Evolutionary conservation across 2,113 vertebrate species (phyloP).

Genomic region (Bujurquina vittata): DNA sequence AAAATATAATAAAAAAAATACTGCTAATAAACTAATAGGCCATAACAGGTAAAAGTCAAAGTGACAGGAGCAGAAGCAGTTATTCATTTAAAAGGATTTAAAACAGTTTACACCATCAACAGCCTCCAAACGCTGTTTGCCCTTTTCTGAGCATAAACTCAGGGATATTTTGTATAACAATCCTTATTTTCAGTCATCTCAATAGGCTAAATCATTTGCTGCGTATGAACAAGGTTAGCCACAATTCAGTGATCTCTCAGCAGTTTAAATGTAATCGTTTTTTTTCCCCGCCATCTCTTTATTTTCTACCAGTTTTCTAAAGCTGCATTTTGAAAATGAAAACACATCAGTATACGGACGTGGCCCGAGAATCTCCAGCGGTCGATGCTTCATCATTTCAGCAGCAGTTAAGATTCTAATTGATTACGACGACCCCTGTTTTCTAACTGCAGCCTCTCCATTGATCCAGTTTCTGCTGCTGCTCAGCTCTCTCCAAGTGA

Average conservation of each 20-base stretch:
- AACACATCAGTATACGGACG: background rate
- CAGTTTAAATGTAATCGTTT: background rate
- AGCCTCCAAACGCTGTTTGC: too few species aligned
- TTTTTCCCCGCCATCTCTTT: accelerated
- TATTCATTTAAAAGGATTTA: too few species aligned
- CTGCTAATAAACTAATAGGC: too few species aligned
- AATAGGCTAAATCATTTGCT: background rate
- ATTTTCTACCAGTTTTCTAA: background rate
- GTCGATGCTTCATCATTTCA: constrained; percentile 28
- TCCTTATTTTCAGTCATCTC: background rate
- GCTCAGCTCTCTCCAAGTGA: constrained; percentile 37
- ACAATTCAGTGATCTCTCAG: background rate
- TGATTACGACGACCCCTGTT: constrained; percentile 62
- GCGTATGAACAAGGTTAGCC: background rate
- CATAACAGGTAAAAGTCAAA: background rate
- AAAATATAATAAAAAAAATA: background rate
- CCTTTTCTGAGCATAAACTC: too few species aligned
- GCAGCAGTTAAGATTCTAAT: constrained; percentile 58
- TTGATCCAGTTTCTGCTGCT: constrained; percentile 65
- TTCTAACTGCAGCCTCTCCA: constrained; percentile 55
- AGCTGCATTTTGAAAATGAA: background rate
- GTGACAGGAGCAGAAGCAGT: background rate
- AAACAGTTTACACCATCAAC: too few species aligned
- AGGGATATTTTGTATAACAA: too few species aligned
- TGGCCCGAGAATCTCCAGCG: background rate